Percentiles rank a stretch among this genome's conserved stretches.
phyloP scores from a whole-genome alignment of 2,888 invertebrate species.

The Eubasilissa splendida region DNA sequence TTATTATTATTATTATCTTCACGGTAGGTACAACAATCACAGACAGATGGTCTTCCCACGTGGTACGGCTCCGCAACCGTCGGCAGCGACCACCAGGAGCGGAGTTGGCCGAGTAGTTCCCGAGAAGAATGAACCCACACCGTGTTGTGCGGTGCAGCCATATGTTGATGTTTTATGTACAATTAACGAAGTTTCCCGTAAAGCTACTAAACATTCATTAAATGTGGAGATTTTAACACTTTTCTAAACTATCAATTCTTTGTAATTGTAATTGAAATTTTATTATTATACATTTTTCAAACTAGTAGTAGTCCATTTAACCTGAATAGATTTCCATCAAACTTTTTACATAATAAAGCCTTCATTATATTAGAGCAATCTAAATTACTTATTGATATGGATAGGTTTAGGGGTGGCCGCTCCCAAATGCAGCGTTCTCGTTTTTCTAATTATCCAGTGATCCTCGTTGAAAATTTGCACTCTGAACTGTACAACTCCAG shows the following conservation, averaged over 20 bases:
- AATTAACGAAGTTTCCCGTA: constrained; percentile 8
- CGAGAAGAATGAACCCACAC: constrained; percentile 21
- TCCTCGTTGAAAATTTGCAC: too few species aligned
- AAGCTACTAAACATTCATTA: constrained; percentile 1
- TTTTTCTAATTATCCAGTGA: too few species aligned
- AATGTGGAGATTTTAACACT: not conserved
- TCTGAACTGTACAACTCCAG: too few species aligned
- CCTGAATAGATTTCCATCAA: too few species aligned
- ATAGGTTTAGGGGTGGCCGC: too few species aligned
- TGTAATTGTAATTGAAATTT: too few species aligned
- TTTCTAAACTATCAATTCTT: not conserved
- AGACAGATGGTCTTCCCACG: constrained; percentile 29
- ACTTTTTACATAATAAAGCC: too few species aligned
- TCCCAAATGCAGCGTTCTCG: too few species aligned
- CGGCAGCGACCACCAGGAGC: not conserved
- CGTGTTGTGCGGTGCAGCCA: not conserved
- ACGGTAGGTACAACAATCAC: constrained; percentile 6
- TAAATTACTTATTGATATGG: too few species aligned
- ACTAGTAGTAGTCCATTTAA: too few species aligned
- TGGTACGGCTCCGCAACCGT: constrained; percentile 12
- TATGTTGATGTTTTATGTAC: not conserved
- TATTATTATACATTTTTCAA: too few species aligned
- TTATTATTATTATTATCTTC: not conserved
- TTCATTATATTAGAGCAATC: too few species aligned
- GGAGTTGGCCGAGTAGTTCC: not conserved